Evolutionary conservation across 1,140 invertebrate species (phyloP).

Genomic region (Brachionus paranguensis): DNA sequence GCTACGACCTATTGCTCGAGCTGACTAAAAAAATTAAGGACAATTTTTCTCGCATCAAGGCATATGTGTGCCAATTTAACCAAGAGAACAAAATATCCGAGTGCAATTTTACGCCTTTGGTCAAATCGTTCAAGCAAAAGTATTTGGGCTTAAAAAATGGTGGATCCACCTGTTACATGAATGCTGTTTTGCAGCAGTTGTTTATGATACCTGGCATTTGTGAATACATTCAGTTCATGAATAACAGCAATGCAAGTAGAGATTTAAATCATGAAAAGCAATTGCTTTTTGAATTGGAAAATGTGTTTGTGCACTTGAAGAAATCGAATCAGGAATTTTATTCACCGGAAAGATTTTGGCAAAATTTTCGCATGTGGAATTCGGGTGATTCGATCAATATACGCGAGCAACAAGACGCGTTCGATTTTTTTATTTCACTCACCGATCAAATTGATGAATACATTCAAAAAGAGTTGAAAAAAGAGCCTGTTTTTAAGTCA

Average conservation of each 20-base stretch:
- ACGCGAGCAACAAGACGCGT: slow-evolving; percentile 93
- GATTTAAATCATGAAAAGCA: slow-evolving; percentile 43
- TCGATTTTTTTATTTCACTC: slow-evolving; percentile 98
- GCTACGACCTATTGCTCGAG: slow-evolving; percentile 58
- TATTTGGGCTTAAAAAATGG: slow-evolving; percentile 56
- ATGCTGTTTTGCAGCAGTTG: slow-evolving; percentile 87
- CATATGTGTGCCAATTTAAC: slow-evolving; percentile 57
- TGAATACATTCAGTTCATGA: slow-evolving; percentile 46
- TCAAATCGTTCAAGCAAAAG: slow-evolving; percentile 41
- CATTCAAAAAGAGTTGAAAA: slow-evolving; percentile 52
- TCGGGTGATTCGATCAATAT: slow-evolving; percentile 77
- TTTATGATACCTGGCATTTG: slow-evolving; percentile 54
- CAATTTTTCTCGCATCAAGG: slow-evolving; percentile 53
- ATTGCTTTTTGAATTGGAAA: slow-evolving; percentile 88
- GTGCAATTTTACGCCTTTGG: slow-evolving; percentile 53
- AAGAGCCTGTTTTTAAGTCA: slow-evolving; percentile 62
- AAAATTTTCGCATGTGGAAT: slow-evolving; percentile 76
- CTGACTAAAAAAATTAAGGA: slow-evolving; percentile 48
- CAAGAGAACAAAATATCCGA: slow-evolving; percentile 57
- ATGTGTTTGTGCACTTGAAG: slow-evolving; percentile 92
- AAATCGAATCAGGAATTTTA: slow-evolving; percentile 96
- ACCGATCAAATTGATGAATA: slow-evolving; percentile 94
- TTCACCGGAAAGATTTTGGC: slow-evolving; percentile 90
- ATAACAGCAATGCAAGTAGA: slow-evolving; percentile 41
- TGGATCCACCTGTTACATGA: slow-evolving; percentile 98